Evolutionary conservation across 2,797 vertebrate genomes (phyloP), one percentile per base, ranked within the genome.

Genomic region (Sylvilagus floridanus): DNA sequence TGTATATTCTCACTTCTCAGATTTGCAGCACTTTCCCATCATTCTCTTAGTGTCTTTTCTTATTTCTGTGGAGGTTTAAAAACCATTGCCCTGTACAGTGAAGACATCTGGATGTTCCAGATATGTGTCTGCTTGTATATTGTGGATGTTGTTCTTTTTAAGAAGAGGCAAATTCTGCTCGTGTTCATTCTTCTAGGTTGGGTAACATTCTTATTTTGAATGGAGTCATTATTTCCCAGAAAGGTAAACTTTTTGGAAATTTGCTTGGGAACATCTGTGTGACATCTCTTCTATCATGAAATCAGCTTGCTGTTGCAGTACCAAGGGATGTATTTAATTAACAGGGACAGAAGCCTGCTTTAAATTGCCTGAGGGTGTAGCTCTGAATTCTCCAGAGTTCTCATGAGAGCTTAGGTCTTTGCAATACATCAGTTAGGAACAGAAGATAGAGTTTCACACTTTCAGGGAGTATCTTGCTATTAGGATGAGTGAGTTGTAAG

Each of bases 1-100:
- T 98, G 96, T 92, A 91, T 90, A 82, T 95, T 96, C 65, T 95
- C 98, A 96, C 82, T 92, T 37, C 81, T 96, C 92, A 82, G 85
- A 87, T 84, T 96, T 35, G 52, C 57, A 83, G 22, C 86, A 65
- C 90, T 92, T 88, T 88, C 85, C 85, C 83, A 16, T 37, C 2
- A 0, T 81, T 75, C 42, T 83, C 68, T 66, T 21, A 9, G 62
- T 88, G 76, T 65, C 62, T 88, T 60, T 88, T 62, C 87, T 92
- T 35, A 69, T 91, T 86, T 93, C 69, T 57, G 83, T n/a, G 4
- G 86, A 79, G 66, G 35, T 95, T 96, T 90, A 81, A 84, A 88
- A 85, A 63, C 83, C 72, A 84, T 93, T 94, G 16, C 35, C 10
- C 11, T 28, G 21, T 77, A 17, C 5, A 0, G 60, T 12, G 30